Percentiles rank a stretch among this genome's conserved stretches.
These are phyloP conservation scores for Ochropleura plecta DNA, from an alignment of 2,888 invertebrate genomes.

Conservation along the genomic window DNA sequence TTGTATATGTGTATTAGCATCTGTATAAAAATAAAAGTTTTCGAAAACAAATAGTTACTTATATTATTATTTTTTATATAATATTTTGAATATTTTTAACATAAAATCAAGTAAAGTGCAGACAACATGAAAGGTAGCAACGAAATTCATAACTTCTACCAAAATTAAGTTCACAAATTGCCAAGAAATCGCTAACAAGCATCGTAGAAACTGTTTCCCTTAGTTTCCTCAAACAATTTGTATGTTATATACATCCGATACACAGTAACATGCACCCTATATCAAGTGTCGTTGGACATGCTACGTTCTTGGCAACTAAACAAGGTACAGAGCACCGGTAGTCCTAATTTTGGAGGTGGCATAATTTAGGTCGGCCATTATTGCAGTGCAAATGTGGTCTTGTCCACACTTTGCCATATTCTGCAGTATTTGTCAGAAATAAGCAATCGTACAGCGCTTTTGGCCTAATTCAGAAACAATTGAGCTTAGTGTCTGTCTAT, in stretches of 20 bases:
- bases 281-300: conserved; percentile 55
- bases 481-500: too few species aligned
- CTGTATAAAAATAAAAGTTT: too few species aligned
- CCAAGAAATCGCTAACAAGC: conserved; percentile 16
- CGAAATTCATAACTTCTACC: background rate
- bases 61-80: too few species aligned
- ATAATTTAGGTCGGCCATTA: conserved; percentile 41
- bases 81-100: too few species aligned
- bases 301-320: conserved; percentile 62
- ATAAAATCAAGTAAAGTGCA: too few species aligned
- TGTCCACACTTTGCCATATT: conserved; percentile 10
- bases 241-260: conserved; percentile 49
- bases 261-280: conserved; percentile 53
- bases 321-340: conserved; percentile 29
- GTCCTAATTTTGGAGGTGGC: conserved; percentile 58
- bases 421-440: background rate
- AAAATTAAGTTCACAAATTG: conserved; percentile 28
- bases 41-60: too few species aligned
- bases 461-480: too few species aligned
- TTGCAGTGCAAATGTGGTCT: background rate
- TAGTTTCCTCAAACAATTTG: conserved; percentile 57
- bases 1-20: too few species aligned
- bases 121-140: background rate
- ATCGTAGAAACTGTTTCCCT: conserved; percentile 17
- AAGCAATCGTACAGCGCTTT: background rate